Base-by-base conservation (phyloP, 2,888 invertebrate species). In the Cylloceria caligata region DNA sequence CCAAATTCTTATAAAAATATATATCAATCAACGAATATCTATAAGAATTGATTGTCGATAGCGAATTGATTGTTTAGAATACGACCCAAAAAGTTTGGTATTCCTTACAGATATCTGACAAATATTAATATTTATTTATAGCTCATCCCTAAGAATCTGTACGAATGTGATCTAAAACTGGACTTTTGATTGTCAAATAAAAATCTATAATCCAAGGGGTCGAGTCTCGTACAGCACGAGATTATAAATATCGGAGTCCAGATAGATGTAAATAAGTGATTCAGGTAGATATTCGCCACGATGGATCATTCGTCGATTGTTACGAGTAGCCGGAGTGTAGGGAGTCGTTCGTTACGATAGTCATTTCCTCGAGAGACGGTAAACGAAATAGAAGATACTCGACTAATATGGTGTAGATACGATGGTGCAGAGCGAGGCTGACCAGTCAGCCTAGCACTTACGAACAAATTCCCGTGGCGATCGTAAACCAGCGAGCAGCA, bases 381-480 rank as follows among this genome's bases (percentile, higher is more conserved):
- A n/a, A 62, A 68, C 19, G 62, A 55, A 73, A 27, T 42, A 71
- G 9, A 57, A 62, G 34, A 36, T 34, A 57, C 39, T 52, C 34
- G 67, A 49, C 34, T n/a, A n/a, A n/a, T 24, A 21, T 52, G 21
- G 49, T 42, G 11, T 21, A 24, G 13, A 30, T 24, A 21, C 42
- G 57, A 73, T 73, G 39, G 3, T 34, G 39, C 34, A 24, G 21
- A 67, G 49, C 57, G 55, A 73, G 34, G 6, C 42, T 73, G 81
- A 77, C 67, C 76, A 68, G 68, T 39, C 77, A 72, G 71, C 21
- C 34, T 36, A 52, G 60, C 76, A 72, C 67, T 72, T 67, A 72
- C 73, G 69, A 74, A 74, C 80, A 71, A 75, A 79, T 83, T 80
- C 75, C 72, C 82, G 67, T 72, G 71, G 82, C 72, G 82, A 83